A percentile compares a stretch with the other conserved stretches of the same genome.
Conservation (phyloP, 2,888 invertebrate genomes). For the Latrodectus elegans region DNA sequence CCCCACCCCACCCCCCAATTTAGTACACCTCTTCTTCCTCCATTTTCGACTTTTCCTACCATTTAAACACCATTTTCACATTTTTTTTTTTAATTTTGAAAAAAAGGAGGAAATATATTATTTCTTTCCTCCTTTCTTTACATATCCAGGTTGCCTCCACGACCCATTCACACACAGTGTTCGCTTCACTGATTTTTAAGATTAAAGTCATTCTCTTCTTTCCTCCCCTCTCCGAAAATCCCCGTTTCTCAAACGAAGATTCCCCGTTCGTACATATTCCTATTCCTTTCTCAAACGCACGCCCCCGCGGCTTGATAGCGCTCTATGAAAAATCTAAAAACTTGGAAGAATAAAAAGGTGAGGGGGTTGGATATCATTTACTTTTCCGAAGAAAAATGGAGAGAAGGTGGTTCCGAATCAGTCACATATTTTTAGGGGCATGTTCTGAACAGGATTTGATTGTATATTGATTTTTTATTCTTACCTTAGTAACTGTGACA, state of each 20-base stretch:
- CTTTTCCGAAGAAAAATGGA: too few species aligned
- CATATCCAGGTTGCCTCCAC: conserved; percentile 4
- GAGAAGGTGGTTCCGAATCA: too few species aligned
- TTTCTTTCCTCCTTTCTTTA: conserved; percentile 3
- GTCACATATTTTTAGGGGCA: too few species aligned
- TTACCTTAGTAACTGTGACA: too few species aligned
- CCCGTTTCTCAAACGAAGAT: conserved; percentile 3
- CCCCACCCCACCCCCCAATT: conserved; percentile 30
- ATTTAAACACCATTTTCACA: conserved; percentile 20
- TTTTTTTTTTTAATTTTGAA: too few species aligned
- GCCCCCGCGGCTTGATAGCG: background rate
- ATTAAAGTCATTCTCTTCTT: conserved; percentile 52
- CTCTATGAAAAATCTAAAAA: background rate
- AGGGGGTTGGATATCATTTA: too few species aligned
- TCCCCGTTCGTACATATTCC: background rate
- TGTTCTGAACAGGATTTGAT: too few species aligned
- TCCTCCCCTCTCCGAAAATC: conserved; percentile 3
- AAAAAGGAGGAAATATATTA: conserved; percentile 2
- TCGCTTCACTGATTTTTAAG: conserved; percentile 55
- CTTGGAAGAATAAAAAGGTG: too few species aligned
- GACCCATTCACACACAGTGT: conserved; percentile 7
- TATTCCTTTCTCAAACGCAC: background rate
- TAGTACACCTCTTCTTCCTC: background rate
- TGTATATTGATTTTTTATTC: too few species aligned
- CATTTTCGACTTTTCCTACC: conserved; percentile 4